Evolutionary conservation across 1,140 invertebrate genomes (phyloP).

Genomic region (Drosophila pachea): DNA sequence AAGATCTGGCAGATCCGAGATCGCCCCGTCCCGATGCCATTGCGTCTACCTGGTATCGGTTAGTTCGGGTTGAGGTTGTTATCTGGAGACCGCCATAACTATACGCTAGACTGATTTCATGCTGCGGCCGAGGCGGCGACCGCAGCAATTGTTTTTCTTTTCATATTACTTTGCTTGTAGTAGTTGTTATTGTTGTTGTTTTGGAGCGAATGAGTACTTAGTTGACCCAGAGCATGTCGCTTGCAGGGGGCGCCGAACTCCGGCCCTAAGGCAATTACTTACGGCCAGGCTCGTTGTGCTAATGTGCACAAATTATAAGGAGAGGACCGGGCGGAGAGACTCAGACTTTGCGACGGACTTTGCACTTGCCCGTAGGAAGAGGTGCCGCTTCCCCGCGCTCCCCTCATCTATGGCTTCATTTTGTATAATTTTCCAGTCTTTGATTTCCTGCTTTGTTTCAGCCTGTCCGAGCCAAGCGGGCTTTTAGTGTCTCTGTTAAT

Average conservation of each 20-base stretch:
- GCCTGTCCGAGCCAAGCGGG: slow-evolving; percentile 41
- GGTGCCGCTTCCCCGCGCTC: slow-evolving; percentile 21
- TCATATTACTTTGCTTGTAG: too few species aligned
- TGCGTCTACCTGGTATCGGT: slow-evolving; percentile 12
- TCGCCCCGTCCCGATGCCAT: neutral
- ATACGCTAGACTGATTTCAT: slow-evolving; percentile 60
- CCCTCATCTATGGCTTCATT: slow-evolving; percentile 11
- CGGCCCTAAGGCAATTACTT: slow-evolving; percentile 61
- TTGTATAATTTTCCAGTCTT: slow-evolving; percentile 71
- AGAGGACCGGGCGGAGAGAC: neutral
- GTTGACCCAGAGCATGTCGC: slow-evolving; percentile 66
- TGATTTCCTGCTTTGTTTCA: slow-evolving; percentile 74
- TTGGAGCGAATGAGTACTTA: slow-evolving; percentile 17
- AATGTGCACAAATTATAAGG: slow-evolving; percentile 68
- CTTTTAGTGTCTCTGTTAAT: slow-evolving; percentile 54
- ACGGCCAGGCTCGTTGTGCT: slow-evolving; percentile 60
- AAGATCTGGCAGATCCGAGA: slow-evolving; percentile 12
- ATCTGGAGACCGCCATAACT: slow-evolving; percentile 63
- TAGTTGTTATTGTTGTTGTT: too few species aligned
- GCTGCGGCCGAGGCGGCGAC: slow-evolving; percentile 28
- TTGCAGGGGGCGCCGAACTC: slow-evolving; percentile 50
- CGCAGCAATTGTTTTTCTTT: slow-evolving; percentile 59
- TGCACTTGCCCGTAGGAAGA: slow-evolving; percentile 27
- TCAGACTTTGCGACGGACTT: slow-evolving; percentile 22
- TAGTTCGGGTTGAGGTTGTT: slow-evolving; percentile 32